Base-by-base conservation (phyloP, 2,113 vertebrate species). In the Tachuris rubrigastra region DNA sequence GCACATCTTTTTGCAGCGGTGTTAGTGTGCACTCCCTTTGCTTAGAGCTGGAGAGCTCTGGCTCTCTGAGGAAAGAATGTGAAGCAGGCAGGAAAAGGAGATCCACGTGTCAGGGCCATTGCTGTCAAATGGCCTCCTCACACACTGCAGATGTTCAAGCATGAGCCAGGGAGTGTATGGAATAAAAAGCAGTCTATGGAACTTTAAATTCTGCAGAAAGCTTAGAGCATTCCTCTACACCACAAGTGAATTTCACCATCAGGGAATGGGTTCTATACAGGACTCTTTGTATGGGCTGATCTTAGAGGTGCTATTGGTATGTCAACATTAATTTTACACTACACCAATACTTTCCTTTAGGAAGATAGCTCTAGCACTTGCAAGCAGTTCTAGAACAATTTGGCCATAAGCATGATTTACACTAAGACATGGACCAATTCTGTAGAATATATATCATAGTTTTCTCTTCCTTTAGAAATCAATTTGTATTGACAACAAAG, bases 141-240 rank as follows among this genome's bases (percentile, higher is more conserved):
- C 62, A 89, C 62, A 53, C 22, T 65, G 81, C 87, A 94, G 89
- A 87, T 91, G 91, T 66, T 94, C 62, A 63, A 85, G 76, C 69
- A 74, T 5, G 9, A 95, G 80, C 44, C 78, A 68, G 41, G n/a
- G 47, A 78, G 37, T 44, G 71, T 60, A 75, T 56, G 62, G 93
- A 96, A 96, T 91, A 73, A 94, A 95, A 91, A 85, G 31, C 77
- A 93, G 84, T 15, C 68, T 82, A 50, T 56, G 81, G 69, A 94
- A 71, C 35, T 72, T 74, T 14, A 82, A 87, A 89, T 33, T 86
- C 56, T 89, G 69, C 66, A 86, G 78, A 85, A 75, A 85, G 14
- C n/a, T 85, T 78, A 55, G 58, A 80, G 47, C 60, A 31, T 20
- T 46, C 67, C 76, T 78, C 69, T 80, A 19, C 22, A 23, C 22